Evolutionary conservation across 2,888 invertebrate genomes (phyloP), one percentile per base, ranked within the genome.

Genomic region (Lithophane socia): DNA sequence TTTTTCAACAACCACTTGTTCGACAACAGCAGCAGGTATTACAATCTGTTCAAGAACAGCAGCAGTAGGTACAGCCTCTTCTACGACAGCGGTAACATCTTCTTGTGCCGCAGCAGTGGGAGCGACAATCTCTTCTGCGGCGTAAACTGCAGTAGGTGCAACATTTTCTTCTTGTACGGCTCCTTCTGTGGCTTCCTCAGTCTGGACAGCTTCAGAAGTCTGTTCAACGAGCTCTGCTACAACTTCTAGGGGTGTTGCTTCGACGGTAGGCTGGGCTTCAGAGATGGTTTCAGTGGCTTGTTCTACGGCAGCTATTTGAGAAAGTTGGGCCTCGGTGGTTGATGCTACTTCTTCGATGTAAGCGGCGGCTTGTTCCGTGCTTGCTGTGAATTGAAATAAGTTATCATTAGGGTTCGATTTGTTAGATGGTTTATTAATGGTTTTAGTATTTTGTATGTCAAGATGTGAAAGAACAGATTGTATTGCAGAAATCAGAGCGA

Each of bases 281-380:
- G 83, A 52, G 0, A 84, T 60, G 7, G 73, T 52, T 68, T 87
- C 87, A 18, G 87, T 86, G 3, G 82, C 81, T 29, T 79, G 72
- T 75, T 86, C 88, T 80, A 83, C 76, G 13, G 29, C 79, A 1
- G 67, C 68, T n/a, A 72, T 24, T 74, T 84, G 71, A 52, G 71
- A 75, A 13, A 77, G 44, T 61, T 76, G 77, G 0, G 78, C 60
- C 37, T 85, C 85, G 4, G 79, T 82, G 67, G 84, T 82, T 3
- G 86, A 79, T 47, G 84, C 29, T 73, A 87, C 85, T 37, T 84
- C 79, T 77, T 87, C 88, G 21, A 87, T 77, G 52, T 81, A 60
- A 61, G 83, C 73, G n/a, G 81, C 73, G 52, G 73, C 61, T 71
- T 85, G 75, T 79, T 91, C 88, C 1, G 75, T 70, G 58, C 66